Percentiles rank a stretch among this genome's conserved stretches.
Conservation (phyloP, 2,888 invertebrate species). For the Ophion ventricosus region DNA sequence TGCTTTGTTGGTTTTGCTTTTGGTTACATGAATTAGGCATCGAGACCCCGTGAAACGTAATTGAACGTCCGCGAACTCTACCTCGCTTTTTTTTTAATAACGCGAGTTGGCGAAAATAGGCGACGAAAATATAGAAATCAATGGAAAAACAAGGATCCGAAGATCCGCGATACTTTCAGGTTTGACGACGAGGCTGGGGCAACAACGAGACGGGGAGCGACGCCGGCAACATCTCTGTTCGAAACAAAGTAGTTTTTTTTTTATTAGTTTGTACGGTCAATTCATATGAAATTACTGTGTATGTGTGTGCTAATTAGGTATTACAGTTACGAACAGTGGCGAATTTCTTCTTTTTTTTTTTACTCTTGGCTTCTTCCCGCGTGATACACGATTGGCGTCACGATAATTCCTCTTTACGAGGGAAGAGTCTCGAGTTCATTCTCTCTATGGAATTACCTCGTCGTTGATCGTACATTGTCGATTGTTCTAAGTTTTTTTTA, state of each 20-base stretch:
- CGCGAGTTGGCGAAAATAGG: neutral
- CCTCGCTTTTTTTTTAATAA: neutral
- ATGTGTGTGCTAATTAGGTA: conserved; percentile 66
- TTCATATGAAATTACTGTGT: conserved; percentile 74
- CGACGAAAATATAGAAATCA: neutral
- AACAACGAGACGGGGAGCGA: conserved; percentile 24
- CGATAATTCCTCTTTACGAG: conserved; percentile 41
- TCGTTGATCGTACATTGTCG: conserved; percentile 54
- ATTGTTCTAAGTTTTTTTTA: conserved; percentile 20
- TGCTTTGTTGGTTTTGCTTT: too few relatives aligned
- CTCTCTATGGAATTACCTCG: conserved; percentile 49
- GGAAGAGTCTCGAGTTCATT: conserved; percentile 45
- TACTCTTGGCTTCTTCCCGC: conserved; percentile 40
- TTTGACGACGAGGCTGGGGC: conserved; percentile 33
- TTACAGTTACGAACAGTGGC: conserved; percentile 70
- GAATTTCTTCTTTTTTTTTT: conserved; percentile 44
- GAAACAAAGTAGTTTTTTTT: conserved; percentile 72
- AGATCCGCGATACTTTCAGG: conserved; percentile 52
- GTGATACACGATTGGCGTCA: conserved; percentile 39
- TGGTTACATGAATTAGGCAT: neutral
- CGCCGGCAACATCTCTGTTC: conserved; percentile 56
- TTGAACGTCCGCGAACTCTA: neutral
- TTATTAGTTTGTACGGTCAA: conserved; percentile 70
- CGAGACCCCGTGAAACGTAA: neutral
- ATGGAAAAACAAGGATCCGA: conserved; percentile 1